These are phyloP conservation scores for Saccostrea glomerata DNA, from an alignment of 1,140 invertebrate species.

Conservation along the genomic window DNA sequence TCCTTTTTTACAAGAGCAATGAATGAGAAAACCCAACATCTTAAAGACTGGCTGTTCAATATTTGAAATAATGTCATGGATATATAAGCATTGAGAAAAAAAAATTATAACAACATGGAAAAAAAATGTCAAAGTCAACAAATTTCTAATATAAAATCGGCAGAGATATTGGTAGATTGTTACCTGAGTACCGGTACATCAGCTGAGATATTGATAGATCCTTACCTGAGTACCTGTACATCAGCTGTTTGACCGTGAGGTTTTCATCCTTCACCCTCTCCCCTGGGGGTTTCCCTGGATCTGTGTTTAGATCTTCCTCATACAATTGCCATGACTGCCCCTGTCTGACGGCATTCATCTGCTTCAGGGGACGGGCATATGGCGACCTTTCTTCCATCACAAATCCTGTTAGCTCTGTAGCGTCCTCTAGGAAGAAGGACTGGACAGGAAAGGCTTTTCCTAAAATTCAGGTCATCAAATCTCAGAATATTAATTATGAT, in stretches of 20 bases:
- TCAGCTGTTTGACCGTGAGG: constrained; percentile 70
- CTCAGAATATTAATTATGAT: too few relatives aligned
- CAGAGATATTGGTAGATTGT: too few relatives aligned
- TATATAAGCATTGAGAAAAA: too few relatives aligned
- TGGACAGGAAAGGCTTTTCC: constrained; percentile 83
- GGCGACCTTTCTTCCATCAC: constrained; percentile 73
- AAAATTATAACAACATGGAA: background rate
- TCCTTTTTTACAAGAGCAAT: too few relatives aligned
- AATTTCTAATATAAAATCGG: too few relatives aligned
- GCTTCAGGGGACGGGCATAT: constrained; percentile 68
- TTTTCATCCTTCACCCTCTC: constrained; percentile 72
- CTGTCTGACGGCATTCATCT: constrained; percentile 62
- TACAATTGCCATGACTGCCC: constrained; percentile 46
- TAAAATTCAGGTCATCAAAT: constrained; percentile 44
- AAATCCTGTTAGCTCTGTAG: constrained; percentile 72
- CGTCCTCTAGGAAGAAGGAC: constrained; percentile 81
- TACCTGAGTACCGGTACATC: too few relatives aligned
- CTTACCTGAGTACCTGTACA: constrained; percentile 71
- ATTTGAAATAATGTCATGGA: too few relatives aligned
- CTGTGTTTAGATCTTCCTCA: constrained; percentile 55
- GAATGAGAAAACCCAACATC: too few relatives aligned
- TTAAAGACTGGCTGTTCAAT: too few relatives aligned
- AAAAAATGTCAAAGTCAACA: too few relatives aligned
- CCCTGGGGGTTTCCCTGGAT: constrained; percentile 59
- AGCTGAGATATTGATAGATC: background rate